Percentiles rank a stretch among this genome's conserved stretches.
Conservation (phyloP, 1,140 invertebrate species). For the Potamilus streckersoni region DNA sequence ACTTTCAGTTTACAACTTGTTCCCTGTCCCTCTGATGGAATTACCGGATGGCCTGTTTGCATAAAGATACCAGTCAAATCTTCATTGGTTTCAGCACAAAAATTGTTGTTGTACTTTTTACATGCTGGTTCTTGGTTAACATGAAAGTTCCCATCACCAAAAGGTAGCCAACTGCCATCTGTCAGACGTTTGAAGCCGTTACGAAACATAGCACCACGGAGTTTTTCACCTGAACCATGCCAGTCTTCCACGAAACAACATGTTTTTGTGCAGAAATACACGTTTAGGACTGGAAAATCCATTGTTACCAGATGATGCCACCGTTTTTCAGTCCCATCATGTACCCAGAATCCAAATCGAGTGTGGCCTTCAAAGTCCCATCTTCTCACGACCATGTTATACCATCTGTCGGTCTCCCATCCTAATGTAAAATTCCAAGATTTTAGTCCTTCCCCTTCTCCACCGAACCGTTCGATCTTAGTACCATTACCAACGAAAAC, state of each 20-base stretch:
- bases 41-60: no score
- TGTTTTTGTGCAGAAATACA: slow-evolving; percentile 26
- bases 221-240: slow-evolving; percentile 31
- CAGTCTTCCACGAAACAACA: slow-evolving; percentile 43
- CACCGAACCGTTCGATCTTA: slow-evolving; percentile 31
- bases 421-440: slow-evolving; percentile 42
- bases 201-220: slow-evolving; percentile 30
- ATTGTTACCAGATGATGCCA: slow-evolving; percentile 44
- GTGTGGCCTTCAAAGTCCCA: slow-evolving; percentile 37
- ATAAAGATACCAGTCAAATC: neutral
- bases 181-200: slow-evolving; percentile 34
- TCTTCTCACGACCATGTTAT: slow-evolving; percentile 34
- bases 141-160: slow-evolving; percentile 2
- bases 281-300: slow-evolving; percentile 33
- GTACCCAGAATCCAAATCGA: slow-evolving; percentile 42
- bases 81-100: neutral
- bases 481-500: slow-evolving; percentile 30
- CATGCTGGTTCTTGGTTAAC: slow-evolving; percentile 3
- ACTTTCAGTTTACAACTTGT: no score
- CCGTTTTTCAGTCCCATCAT: slow-evolving; percentile 18
- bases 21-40: no score
- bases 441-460: slow-evolving; percentile 39
- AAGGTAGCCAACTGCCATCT: slow-evolving; percentile 31
- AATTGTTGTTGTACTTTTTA: slow-evolving; percentile 1
- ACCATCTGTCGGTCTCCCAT: slow-evolving; percentile 43